phyloP scores from a whole-genome alignment of 2,797 vertebrate genomes.

The Poeciliopsis paucimaculata region DNA sequence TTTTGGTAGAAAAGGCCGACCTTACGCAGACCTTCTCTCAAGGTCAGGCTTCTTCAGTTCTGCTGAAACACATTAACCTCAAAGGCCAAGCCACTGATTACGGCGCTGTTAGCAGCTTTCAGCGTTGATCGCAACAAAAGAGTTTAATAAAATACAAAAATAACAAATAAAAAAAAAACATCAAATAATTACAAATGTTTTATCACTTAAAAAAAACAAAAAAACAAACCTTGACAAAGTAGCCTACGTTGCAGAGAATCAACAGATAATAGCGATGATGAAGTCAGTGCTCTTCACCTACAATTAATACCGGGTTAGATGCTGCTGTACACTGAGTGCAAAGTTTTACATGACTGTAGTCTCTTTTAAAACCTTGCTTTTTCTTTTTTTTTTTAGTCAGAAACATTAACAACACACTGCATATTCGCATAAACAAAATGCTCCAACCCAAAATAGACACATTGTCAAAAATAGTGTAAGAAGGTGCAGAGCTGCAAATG shows the following conservation, averaged over 20 bases:
- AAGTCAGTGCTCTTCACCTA: not conserved
- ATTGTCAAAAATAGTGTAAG: not conserved
- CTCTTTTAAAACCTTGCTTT: not conserved
- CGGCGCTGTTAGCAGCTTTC: constrained; percentile 16
- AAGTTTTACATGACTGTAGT: not conserved
- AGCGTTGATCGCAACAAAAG: constrained; percentile 23
- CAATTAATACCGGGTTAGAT: not conserved
- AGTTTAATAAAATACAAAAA: not conserved
- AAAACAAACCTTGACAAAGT: no score
- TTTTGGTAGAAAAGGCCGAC: constrained; percentile 29
- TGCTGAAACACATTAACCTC: constrained; percentile 40
- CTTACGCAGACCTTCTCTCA: constrained; percentile 30
- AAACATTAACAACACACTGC: not conserved
- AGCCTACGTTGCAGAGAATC: not conserved
- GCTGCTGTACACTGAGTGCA: not conserved
- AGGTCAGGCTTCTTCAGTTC: constrained; percentile 36
- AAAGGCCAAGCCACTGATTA: constrained; percentile 8
- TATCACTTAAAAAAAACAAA: not conserved
- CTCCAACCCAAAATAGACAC: not conserved
- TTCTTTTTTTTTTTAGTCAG: not conserved
- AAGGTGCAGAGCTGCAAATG: not conserved
- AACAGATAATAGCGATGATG: not conserved
- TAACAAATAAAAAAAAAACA: not conserved
- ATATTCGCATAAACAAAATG: not conserved
- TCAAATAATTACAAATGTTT: not conserved